These are phyloP conservation scores for Sarcophaga variegata DNA, from an alignment of 2,888 invertebrate species.

Conservation along the genomic window DNA sequence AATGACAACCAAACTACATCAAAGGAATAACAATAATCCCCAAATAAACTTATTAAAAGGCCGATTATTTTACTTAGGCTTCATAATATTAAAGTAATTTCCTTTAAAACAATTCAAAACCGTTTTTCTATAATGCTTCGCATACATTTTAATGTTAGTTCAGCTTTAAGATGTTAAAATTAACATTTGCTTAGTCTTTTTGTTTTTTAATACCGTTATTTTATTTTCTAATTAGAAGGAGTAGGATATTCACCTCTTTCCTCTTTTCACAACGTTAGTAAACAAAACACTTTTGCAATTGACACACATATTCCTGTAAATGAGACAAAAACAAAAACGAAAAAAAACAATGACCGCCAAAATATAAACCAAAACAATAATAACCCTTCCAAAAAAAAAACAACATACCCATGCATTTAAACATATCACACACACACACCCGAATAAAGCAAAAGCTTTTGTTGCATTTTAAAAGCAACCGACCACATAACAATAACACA, in stretches of 20 bases:
- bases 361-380: slow-evolving; percentile 65
- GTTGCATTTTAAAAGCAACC: slow-evolving; percentile 54
- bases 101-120: too few species aligned
- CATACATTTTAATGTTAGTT: too few species aligned
- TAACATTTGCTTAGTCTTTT: slow-evolving; percentile 3
- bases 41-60: slow-evolving; percentile 21
- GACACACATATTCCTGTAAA: slow-evolving; percentile 67
- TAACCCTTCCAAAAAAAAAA: neutral
- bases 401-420: neutral
- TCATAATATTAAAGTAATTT: too few species aligned
- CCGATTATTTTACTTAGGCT: too few species aligned
- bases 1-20: neutral
- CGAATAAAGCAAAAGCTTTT: slow-evolving; percentile 59
- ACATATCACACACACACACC: slow-evolving; percentile 3
- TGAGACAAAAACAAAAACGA: neutral
- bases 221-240: slow-evolving; percentile 4
- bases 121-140: too few species aligned
- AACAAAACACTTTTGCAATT: slow-evolving; percentile 67
- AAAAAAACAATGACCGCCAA: slow-evolving; percentile 70
- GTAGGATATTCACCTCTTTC: neutral
- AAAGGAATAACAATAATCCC: slow-evolving; percentile 14
- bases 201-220: neutral
- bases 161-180: too few species aligned
- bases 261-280: neutral
- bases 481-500: slow-evolving; percentile 68